These are phyloP conservation scores for Perdix hodgsoniae DNA, from an alignment of 2,797 vertebrate species.

Conservation along the genomic window DNA sequence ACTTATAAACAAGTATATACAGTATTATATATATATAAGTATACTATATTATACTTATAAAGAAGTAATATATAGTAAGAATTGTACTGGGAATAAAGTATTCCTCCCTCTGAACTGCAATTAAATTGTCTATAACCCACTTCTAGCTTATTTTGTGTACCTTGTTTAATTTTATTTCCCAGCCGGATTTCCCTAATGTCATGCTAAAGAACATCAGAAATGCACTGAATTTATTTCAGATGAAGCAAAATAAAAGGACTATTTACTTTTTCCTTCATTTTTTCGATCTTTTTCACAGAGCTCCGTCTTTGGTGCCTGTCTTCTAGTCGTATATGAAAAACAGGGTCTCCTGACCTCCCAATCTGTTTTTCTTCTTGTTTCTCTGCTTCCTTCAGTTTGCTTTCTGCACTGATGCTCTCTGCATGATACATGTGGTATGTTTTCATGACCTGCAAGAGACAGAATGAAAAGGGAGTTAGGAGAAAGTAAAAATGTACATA, in stretches of 20 bases:
- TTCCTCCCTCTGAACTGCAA: neutral
- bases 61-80: neutral
- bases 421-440: constrained; percentile 99
- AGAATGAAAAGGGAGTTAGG: constrained; percentile 29
- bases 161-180: constrained; percentile 19
- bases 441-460: constrained; percentile 93
- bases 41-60: neutral
- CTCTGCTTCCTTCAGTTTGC: constrained; percentile 98
- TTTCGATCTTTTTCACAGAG: constrained; percentile 98
- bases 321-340: constrained; percentile 93
- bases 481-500: neutral
- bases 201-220: neutral
- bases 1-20: neutral
- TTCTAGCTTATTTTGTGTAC: neutral
- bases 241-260: constrained; percentile 20
- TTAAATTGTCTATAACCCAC: neutral
- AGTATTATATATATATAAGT: no score
- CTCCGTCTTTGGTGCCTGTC: constrained; percentile 93
- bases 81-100: neutral
- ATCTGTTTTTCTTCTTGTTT: constrained; percentile 98
- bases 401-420: constrained; percentile 96
- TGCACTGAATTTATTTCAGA: neutral
- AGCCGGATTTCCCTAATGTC: neutral
- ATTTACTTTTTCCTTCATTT: constrained; percentile 98
- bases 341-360: constrained; percentile 89